Percentiles rank a stretch among this genome's conserved stretches.
phyloP scores from a whole-genome alignment of 30 jellyfish, hydroid and myxozoan species.

The Cassiopea andromeda region DNA sequence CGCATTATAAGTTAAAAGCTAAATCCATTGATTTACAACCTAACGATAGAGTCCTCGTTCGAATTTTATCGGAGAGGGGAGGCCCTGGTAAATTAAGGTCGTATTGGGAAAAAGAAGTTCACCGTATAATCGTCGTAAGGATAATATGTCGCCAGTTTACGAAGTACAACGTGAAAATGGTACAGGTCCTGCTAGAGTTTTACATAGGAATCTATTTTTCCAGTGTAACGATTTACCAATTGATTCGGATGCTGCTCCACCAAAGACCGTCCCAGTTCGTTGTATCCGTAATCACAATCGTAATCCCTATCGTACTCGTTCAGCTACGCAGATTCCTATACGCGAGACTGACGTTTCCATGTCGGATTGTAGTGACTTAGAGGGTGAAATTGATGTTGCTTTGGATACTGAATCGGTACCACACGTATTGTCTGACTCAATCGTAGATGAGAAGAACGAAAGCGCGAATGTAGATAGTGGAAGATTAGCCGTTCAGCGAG shows the following conservation, averaged over 20 bases:
- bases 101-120: slow-evolving; percentile 35
- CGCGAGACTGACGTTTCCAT: not conserved
- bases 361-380: not conserved
- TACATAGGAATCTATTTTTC: slow-evolving; percentile 17
- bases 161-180: slow-evolving; percentile 22
- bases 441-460: not conserved
- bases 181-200: slow-evolving; percentile 1
- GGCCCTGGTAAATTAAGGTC: slow-evolving; percentile 62
- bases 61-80: slow-evolving; percentile 61
- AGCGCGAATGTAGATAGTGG: not conserved
- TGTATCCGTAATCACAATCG: not conserved
- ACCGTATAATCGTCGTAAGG: slow-evolving; percentile 16
- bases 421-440: not conserved
- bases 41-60: slow-evolving; percentile 40
- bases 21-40: slow-evolving; percentile 22
- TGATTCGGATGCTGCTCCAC: not conserved
- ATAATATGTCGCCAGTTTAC: slow-evolving; percentile 32
- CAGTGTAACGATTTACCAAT: slow-evolving; percentile 25
- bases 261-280: not conserved
- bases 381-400: not conserved
- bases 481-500: not conserved
- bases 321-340: not conserved
- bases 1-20: not conserved
- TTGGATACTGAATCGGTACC: not conserved
- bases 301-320: not conserved